These are phyloP conservation scores for Andrena flavipes DNA, from an alignment of 2,888 invertebrate species.

Conservation along the genomic window DNA sequence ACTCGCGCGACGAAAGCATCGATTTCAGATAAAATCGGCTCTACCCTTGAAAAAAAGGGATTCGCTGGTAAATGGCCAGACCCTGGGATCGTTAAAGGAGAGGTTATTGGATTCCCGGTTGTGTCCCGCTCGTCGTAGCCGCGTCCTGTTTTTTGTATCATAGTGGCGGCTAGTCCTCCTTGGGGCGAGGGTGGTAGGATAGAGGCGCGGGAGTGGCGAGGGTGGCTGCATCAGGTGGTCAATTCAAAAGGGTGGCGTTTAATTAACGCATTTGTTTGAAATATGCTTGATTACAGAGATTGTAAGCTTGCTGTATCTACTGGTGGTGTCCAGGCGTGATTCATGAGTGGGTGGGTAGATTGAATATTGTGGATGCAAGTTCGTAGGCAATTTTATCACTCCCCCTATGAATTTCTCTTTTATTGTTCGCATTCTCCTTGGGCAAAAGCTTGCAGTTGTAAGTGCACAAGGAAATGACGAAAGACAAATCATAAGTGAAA, in stretches of 20 bases:
- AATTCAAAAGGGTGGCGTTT: slow-evolving; percentile 1
- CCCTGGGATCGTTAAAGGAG: slow-evolving; percentile 31
- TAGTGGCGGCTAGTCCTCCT: not conserved
- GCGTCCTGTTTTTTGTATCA: slow-evolving; percentile 3
- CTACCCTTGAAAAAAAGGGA: slow-evolving; percentile 25
- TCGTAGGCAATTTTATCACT: too few relatives aligned
- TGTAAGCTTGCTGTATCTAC: not conserved
- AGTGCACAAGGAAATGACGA: too few relatives aligned
- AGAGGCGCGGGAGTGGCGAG: not conserved
- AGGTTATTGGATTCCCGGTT: slow-evolving; percentile 19
- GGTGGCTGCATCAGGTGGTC: slow-evolving; percentile 15
- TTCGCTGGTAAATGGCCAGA: slow-evolving; percentile 30
- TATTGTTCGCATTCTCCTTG: too few relatives aligned
- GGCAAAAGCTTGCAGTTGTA: too few relatives aligned
- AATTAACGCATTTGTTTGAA: slow-evolving; percentile 1
- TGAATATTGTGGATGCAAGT: too few relatives aligned
- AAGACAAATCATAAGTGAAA: too few relatives aligned
- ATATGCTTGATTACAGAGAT: not conserved
- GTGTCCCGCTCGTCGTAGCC: not conserved
- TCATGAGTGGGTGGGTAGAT: too few relatives aligned
- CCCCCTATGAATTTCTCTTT: too few relatives aligned
- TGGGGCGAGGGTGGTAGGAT: too few relatives aligned
- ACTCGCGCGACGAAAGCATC: slow-evolving; percentile 61
- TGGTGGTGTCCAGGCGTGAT: too few relatives aligned
- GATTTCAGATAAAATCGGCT: slow-evolving; percentile 61